Evolutionary conservation across 2,888 invertebrate species (phyloP), one percentile per base, ranked within the genome.

Genomic region (Trileptium ribeirensis): DNA sequence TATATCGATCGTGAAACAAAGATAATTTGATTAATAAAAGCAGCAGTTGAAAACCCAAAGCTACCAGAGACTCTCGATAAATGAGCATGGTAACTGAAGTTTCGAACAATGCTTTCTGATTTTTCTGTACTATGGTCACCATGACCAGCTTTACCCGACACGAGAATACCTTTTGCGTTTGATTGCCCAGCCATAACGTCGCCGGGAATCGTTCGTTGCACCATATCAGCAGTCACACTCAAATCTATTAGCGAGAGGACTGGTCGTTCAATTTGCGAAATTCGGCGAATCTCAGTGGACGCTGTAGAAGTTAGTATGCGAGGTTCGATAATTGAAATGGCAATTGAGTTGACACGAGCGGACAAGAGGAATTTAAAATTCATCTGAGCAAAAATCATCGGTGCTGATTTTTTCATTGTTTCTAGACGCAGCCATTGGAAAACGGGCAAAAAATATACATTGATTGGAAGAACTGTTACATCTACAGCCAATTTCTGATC

Each of bases 1-100:
- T n/a, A 24, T 33, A 39, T 38, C 3, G 78, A 78, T 2, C 78
- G 77, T 2, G 39, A 31, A 3, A 81, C 67, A 79, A 36, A 79
- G 1, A 40, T 34, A n/a, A 81, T 29, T 74, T 81, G 74, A 37
- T 81, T 81, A 1, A 81, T 2, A 77, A 81, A 81, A 3, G 81
- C 38, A 1, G 70, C 34, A 39, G 78, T 3, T 2, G 81, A 33
- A 67, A 81, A 81, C 3, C 81, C 81, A 24, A 64, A 70, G 33
- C 39, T 79, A 3, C 34, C 1, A 29, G 31, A 1, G 33, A 36
- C 29, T 1, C 34, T 2, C 1, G n/a, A 1, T 1, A 77, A 8
- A 1, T 38, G 33, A 2, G 70, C 77, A 2, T 81, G 31, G 51
- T 81, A 81, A 38, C 70, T 39, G 39, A 80, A n/a, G 2, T 36